Evolutionary conservation across 2,113 vertebrate species (phyloP), one percentile per base, ranked within the genome.

Genomic region (Paralichthys olivaceus): DNA sequence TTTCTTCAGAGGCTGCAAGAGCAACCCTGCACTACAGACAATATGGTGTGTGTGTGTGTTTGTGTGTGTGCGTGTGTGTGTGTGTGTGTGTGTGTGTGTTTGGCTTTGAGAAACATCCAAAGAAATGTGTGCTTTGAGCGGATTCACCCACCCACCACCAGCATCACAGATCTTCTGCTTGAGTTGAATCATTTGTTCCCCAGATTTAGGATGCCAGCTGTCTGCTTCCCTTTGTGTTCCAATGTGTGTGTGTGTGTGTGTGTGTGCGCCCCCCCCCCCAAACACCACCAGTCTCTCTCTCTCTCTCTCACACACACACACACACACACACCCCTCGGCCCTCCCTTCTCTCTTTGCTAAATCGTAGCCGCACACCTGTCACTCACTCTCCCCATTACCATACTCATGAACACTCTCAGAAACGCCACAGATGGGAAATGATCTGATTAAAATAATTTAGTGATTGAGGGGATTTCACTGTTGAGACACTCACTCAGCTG

Each of bases 171-270:
- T 77, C 87, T 75, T 79, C 76, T 83, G 75, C 74, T 82, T 12
- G 57, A 72, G 56, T 80, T 73, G 64, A 84, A 90, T 87, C 74
- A 79, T 86, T 89, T 84, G 83, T 83, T 78, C 80, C 70, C 70
- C 77, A 81, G 87, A 90, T 90, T 89, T 84, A 90, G 84, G 85
- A 86, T 91, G 85, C 91, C 91, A 92, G 89, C 91, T 92, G 91
- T 91, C 91, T 88, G 72, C 69, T 75, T 87, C 77, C 79, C 85
- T 90, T 91, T 92, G 90, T 90, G 84, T 68, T 61, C 59, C 28
- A 19, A n/a, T 73, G 20, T 66, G 79, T 71, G 65, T 28, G 53
- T 60, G 40, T 26, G 81, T 74, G 69, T 51, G 72, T 65, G 58
- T 28, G 51, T 51, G 65, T 32, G 60, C 14, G 29, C 28, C 3